phyloP scores from a whole-genome alignment of 2,113 vertebrate species.

The Nipponia nippon region DNA sequence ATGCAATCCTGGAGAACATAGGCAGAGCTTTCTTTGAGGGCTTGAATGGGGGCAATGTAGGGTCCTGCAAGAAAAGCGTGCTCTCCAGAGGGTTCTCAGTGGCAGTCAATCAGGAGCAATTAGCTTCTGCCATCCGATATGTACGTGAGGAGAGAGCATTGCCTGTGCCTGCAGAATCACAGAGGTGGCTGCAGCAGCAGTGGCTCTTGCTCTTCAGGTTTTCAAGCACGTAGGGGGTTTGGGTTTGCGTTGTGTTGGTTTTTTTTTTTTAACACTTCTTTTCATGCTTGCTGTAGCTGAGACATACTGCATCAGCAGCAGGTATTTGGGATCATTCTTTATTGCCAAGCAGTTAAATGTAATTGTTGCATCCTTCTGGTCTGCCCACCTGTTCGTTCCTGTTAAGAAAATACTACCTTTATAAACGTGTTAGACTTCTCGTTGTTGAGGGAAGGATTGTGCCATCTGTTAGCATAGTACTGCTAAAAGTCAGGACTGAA shows the following conservation, averaged over 20 bases:
- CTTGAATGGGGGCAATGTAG: background rate
- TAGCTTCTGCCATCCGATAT: fast-evolving
- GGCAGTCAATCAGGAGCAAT: background rate
- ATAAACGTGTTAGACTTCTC: background rate
- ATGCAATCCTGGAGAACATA: background rate
- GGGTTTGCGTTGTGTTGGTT: background rate
- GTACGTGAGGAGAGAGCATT: background rate
- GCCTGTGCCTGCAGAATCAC: no score
- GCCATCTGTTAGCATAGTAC: background rate
- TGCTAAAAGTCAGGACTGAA: background rate
- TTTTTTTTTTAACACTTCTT: background rate
- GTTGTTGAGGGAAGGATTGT: background rate
- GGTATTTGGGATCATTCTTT: background rate
- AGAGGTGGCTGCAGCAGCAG: background rate
- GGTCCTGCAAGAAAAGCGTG: fast-evolving
- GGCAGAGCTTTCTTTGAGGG: background rate
- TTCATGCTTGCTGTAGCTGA: background rate
- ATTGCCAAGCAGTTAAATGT: background rate
- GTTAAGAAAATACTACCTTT: background rate
- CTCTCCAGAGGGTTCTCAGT: background rate
- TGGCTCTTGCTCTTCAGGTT: background rate
- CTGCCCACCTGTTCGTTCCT: background rate
- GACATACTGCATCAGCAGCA: background rate
- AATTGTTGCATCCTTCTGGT: background rate
- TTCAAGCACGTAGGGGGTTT: background rate